These are phyloP conservation scores for Nineta flava DNA, from an alignment of 2,888 invertebrate species.

Conservation along the genomic window DNA sequence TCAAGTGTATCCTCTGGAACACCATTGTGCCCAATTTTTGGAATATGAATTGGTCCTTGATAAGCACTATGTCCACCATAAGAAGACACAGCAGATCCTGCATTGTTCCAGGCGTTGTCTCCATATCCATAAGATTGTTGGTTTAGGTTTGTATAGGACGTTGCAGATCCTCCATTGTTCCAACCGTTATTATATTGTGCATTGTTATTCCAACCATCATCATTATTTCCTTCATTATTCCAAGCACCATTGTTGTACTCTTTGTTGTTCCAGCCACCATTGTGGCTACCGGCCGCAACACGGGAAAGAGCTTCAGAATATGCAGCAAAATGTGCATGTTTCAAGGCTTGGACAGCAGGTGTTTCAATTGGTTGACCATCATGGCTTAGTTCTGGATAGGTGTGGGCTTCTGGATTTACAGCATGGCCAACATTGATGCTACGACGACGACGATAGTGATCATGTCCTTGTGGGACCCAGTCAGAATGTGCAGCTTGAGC, in stretches of 20 bases:
- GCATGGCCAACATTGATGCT: too few species aligned
- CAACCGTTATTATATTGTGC: slow-evolving; percentile 18
- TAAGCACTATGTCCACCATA: too few species aligned
- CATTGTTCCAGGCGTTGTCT: too few species aligned
- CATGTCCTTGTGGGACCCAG: background rate
- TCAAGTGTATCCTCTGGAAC: slow-evolving; percentile 5
- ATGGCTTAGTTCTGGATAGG: slow-evolving; percentile 1
- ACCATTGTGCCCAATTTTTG: slow-evolving; percentile 3
- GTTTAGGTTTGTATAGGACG: slow-evolving; percentile 6
- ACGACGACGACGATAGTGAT: background rate
- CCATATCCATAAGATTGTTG: background rate
- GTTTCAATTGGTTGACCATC: slow-evolving; percentile 8
- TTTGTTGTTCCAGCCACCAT: background rate
- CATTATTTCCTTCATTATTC: background rate
- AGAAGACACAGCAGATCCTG: too few species aligned
- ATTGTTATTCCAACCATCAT: slow-evolving; percentile 28
- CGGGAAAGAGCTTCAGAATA: slow-evolving; percentile 6
- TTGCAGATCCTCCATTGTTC: slow-evolving; percentile 9
- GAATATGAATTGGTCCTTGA: background rate
- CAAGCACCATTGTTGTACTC: background rate
- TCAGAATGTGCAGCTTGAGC: background rate
- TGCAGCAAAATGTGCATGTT: slow-evolving; percentile 9
- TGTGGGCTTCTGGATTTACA: too few species aligned
- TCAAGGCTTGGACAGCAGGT: slow-evolving; percentile 8
- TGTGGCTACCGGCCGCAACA: background rate